Evolutionary conservation across 2,888 invertebrate genomes (phyloP), one percentile per base, ranked within the genome.

Genomic region (Ypsolopha scabrella): DNA sequence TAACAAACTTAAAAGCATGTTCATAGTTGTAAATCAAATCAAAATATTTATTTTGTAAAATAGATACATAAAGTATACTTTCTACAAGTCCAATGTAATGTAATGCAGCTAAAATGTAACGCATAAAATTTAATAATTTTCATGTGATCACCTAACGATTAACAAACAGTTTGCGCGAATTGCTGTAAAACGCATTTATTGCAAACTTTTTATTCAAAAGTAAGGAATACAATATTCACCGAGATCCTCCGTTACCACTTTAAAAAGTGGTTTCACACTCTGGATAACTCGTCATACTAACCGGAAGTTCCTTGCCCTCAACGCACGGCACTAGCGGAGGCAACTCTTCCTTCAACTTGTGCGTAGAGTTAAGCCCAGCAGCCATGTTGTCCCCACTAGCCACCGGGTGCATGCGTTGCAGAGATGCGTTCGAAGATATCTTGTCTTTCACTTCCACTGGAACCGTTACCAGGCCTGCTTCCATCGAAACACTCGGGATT

Each of bases 371-470:
- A n/a, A 79, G 60, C 1, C 69, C 74, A 1, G 69, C 73, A 8
- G 79, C 59, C 54, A 86, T 70, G 49, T 83, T 85, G 60, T 86
- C 85, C 3, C 86, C 86, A 52, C 86, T 86, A 0, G 83, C 83
- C 38, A 86, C 86, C 0, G 82, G 82, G 51, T 83, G 81, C 82
- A 83, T 82, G 46, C 71, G 54, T 53, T 72, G 59, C 48, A 82
- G 57, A 1, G 81, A 80, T 1, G 67, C 70, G 50, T 73, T 65
- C 0, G 85, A 85, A 3, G 80, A 80, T 54, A 62, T 63, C 55
- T 75, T 80, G 57, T 80, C 81, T 53, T 81, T 83, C 48, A 79
- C 70, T 11, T 39, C 11, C 11, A 11, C 39, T 24, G 24, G 24
- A 24, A 24, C 24, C 2, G 11, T 39, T 39, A 39, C 39, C 39